Percentiles rank a stretch among this genome's conserved stretches.
phyloP scores from a whole-genome alignment of 1,140 invertebrate species.

The Anastatus disparis region DNA sequence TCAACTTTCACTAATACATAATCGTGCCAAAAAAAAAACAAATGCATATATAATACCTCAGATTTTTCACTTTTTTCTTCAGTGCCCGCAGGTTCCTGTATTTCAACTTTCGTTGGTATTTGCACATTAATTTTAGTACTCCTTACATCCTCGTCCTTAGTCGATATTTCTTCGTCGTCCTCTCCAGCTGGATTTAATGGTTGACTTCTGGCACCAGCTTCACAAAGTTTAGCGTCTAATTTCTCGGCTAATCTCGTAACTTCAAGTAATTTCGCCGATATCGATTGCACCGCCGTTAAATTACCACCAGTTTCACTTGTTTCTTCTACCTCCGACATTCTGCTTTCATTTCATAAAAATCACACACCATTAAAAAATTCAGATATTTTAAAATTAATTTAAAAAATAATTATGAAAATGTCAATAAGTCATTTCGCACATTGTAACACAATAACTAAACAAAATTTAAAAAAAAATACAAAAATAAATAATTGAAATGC shows the following conservation, averaged over 20 bases:
- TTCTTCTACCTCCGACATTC: slow-evolving; percentile 4
- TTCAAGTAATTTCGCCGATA: slow-evolving; percentile 72
- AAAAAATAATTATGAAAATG: background rate
- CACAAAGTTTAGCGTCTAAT: slow-evolving; percentile 70
- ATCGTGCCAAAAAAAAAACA: too few relatives aligned
- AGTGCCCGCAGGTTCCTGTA: too few relatives aligned
- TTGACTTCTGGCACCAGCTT: slow-evolving; percentile 62
- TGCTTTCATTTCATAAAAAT: background rate
- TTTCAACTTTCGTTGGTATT: background rate
- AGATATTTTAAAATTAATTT: background rate
- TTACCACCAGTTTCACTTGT: slow-evolving; percentile 60
- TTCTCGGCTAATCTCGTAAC: slow-evolving; percentile 75
- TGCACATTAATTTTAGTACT: background rate
- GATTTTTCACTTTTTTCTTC: background rate
- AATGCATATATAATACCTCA: too few relatives aligned
- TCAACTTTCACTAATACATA: too few relatives aligned
- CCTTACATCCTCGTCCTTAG: background rate
- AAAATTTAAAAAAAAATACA: slow-evolving; percentile 14
- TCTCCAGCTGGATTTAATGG: slow-evolving; percentile 37
- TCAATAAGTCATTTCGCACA: background rate
- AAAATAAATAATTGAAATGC: too few relatives aligned
- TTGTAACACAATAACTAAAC: background rate
- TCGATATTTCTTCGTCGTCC: slow-evolving; percentile 48
- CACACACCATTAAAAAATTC: background rate
- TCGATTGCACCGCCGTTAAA: slow-evolving; percentile 73